Base-by-base conservation (phyloP, 2,113 vertebrate species). In the Rhea pennata region DNA sequence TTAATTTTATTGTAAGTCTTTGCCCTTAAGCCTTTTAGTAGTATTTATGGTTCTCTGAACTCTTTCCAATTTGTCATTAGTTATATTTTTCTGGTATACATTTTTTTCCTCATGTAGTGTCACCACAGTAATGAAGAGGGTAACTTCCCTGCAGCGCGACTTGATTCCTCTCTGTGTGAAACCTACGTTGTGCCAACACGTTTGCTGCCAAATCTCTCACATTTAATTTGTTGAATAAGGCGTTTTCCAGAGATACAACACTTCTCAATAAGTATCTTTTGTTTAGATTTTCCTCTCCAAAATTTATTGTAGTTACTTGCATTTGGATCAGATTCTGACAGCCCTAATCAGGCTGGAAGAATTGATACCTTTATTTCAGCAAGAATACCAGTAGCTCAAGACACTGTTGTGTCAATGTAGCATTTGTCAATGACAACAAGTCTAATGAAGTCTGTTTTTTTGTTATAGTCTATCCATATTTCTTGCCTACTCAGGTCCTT, bases 141-240 rank as follows among this genome's bases (percentile, higher is more conserved):
- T 42, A 77, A 77, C 23, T 88, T 93, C 27, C 36, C 56, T 70
- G n/a, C 76, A 72, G 76, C 53, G 66, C 85, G 69, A 77, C 65
- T 81, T 69, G 46, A 70, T 91, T 80, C 59, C 84, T 89, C 67
- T 83, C 39, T 83, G 29, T 33, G 24, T 77, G 75, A 96, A 83
- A 54, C 31, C 61, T 84, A 69, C 72, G 65, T 39, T 29, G 24
- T 85, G 56, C 39, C 66, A 75, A 24, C 21, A 42, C 72, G 82
- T 93, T 91, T 94, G 39, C 80, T 88, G 71, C 79, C 51, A 86
- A 72, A 78, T 90, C 17, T 88, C 26, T 84, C 59, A 79, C 27
- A 76, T 83, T 77, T 84, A 70, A 82, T 88, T 90, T 90, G 36
- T 77, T 3, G 6, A 93, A 87, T 21, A 36, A 66, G 22, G 10